Conservation (phyloP, 2,113 vertebrate species). For the Semnopithecus entellus region DNA sequence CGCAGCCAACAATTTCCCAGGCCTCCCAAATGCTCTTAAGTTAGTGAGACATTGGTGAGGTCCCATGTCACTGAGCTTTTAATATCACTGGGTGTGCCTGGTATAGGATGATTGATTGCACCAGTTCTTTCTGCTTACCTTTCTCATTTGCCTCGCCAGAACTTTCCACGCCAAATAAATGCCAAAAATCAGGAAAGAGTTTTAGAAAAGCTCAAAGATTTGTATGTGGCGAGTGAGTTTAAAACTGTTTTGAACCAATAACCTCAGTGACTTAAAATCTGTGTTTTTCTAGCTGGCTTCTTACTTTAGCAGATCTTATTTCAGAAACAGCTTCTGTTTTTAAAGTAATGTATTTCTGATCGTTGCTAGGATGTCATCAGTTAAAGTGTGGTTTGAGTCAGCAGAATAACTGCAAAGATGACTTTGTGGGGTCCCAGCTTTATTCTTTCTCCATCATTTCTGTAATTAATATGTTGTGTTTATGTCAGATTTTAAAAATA, state of each 20-base stretch:
- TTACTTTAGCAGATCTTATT: slow-evolving; percentile 42
- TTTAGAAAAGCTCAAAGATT: background rate
- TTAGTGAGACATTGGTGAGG: background rate
- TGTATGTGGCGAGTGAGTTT: background rate
- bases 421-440: background rate
- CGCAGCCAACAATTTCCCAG: background rate
- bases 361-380: slow-evolving; percentile 20
- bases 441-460: background rate
- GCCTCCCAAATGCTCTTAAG: background rate
- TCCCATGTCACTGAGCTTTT: background rate
- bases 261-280: slow-evolving; percentile 15
- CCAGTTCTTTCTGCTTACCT: background rate
- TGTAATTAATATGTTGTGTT: slow-evolving; percentile 13
- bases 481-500: slow-evolving; percentile 4
- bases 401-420: slow-evolving; percentile 28
- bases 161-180: background rate
- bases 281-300: background rate
- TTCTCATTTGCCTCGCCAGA: background rate
- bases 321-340: slow-evolving; percentile 58
- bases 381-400: background rate
- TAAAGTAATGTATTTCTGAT: slow-evolving; percentile 59
- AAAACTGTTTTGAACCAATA: slow-evolving; percentile 5
- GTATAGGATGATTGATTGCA: accelerated
- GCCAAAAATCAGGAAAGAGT: background rate
- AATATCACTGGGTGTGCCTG: background rate